Base-by-base conservation (phyloP, 2,888 invertebrate species). In the Synergus itoensis region DNA sequence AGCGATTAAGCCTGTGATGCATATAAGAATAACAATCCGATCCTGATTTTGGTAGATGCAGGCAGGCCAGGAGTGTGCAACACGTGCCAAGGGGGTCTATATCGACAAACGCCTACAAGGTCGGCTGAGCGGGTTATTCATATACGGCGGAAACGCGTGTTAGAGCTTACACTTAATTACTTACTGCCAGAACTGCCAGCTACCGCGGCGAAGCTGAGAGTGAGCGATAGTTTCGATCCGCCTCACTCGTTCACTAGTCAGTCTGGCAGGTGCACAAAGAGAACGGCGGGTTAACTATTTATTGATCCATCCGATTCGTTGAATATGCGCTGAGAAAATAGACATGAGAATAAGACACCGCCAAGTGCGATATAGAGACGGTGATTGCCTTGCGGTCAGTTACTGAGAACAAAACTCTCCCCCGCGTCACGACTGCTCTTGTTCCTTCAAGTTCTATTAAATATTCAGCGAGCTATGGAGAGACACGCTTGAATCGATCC, bases 111-210 rank as follows among this genome's bases (percentile, higher is more conserved):
- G 86, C 86, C 87, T 84, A 85, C 86, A 77, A 81, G 82, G 78
- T 81, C 82, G 76, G 78, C 28, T 73, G 83, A 77, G 36, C 79
- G 84, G 85, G 85, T 87, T 87, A 87, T 85, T 85, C 87, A 86
- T 86, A 78, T 45, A 76, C 53, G 76, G 84, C 75, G 86, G 84
- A 84, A 88, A 85, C 81, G 83, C 81, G 85, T 84, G 85, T 88
- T 87, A 88, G 85, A 87, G 87, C 82, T 84, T 77, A 83, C 86
- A 84, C 84, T 87, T 88, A 89, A 88, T 89, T 89, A 89, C 88
- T 87, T 83, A 88, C 87, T 87, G 89, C 86, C 88, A 89, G 87
- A 88, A 86, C 86, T 88, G 88, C 88, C 87, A 88, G 88, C 88
- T 89, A 89, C 89, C 84, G 89, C 82, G 82, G 84, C 83, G 83